Evolutionary conservation across 2,113 vertebrate species (phyloP).

Genomic region (Pteronura brasiliensis): DNA sequence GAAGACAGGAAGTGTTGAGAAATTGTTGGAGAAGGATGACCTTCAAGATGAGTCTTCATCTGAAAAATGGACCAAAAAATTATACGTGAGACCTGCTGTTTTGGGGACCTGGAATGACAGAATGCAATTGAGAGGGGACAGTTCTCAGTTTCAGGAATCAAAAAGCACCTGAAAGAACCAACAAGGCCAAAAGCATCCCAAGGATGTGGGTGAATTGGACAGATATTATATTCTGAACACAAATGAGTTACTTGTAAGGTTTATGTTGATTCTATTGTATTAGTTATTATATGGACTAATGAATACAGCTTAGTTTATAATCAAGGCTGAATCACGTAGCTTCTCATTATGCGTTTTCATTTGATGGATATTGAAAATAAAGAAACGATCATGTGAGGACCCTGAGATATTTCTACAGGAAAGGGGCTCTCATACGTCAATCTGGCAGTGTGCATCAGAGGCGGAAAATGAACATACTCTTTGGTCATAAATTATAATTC

Average conservation of each 20-base stretch:
- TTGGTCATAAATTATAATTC: slow-evolving; percentile 9
- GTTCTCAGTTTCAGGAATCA: not conserved
- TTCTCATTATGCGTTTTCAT: not conserved
- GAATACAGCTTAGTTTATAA: not conserved
- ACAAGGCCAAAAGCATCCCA: not conserved
- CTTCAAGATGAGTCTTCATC: slow-evolving; percentile 4
- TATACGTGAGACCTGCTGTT: not conserved
- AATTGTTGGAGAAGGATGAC: not conserved
- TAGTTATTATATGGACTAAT: not conserved
- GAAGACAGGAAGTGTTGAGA: not conserved
- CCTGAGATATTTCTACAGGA: slow-evolving; percentile 25
- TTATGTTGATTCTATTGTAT: slow-evolving; percentile 3
- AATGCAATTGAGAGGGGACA: not conserved
- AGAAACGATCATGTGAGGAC: not conserved
- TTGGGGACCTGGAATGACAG: not conserved
- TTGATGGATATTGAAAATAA: slow-evolving; percentile 21
- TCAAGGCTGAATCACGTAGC: not conserved
- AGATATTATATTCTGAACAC: not conserved
- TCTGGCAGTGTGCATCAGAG: not conserved
- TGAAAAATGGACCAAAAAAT: slow-evolving; percentile 24
- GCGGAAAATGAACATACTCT: not conserved
- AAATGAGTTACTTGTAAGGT: not conserved
- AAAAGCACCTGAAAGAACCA: not conserved
- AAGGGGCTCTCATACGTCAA: not conserved
- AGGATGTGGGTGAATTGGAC: not conserved